Evolutionary conservation across 2,113 vertebrate species (phyloP).

Genomic region (Dromiciops gliroides): DNA sequence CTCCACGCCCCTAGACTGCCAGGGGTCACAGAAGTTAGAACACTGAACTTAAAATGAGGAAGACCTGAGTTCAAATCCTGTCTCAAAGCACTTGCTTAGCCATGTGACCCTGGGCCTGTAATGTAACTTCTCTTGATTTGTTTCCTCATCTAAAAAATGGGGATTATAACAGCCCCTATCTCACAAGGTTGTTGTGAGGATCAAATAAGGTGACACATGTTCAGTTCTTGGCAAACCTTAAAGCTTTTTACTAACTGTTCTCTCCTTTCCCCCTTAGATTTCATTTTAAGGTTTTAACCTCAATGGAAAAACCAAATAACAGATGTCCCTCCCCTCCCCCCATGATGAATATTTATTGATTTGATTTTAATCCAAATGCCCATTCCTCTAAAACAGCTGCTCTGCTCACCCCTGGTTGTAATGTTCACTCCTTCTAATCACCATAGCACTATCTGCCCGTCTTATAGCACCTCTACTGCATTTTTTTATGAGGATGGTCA

Average conservation of each 20-base stretch:
- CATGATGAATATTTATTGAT: neutral
- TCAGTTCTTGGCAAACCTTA: neutral
- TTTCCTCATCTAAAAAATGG: neutral
- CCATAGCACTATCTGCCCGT: neutral
- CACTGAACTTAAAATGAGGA: neutral
- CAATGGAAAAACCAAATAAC: neutral
- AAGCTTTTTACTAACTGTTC: neutral
- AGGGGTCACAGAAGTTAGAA: neutral
- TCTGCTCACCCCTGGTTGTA: neutral
- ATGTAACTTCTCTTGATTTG: neutral
- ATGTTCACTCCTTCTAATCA: neutral
- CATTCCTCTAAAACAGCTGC: neutral
- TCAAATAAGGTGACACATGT: neutral
- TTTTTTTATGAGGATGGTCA: neutral
- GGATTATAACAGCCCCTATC: neutral
- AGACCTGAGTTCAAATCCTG: neutral
- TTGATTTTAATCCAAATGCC: neutral
- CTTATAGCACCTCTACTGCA: neutral
- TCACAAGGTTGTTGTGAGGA: neutral
- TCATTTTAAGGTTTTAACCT: neutral
- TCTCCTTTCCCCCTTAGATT: neutral
- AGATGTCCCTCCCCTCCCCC: too few relatives aligned
- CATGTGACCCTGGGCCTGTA: neutral
- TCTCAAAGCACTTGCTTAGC: neutral
- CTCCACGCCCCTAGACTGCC: neutral